phyloP scores from a whole-genome alignment of 2,888 invertebrate genomes.

The Drepanosiphum platanoidis region DNA sequence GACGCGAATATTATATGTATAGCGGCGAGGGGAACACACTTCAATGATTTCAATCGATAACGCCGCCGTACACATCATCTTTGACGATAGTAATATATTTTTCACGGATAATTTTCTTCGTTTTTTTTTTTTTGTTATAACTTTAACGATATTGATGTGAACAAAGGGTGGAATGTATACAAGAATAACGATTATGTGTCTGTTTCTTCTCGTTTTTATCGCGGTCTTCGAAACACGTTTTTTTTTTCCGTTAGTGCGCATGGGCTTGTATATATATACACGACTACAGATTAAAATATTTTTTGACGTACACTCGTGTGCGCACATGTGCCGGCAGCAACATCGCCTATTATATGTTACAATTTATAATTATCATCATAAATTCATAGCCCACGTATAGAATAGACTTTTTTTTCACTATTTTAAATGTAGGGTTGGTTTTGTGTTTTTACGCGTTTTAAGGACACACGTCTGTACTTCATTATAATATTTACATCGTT shows the following conservation, averaged over 20 bases:
- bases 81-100: not conserved
- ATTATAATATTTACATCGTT: constrained; percentile 9
- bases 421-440: constrained; percentile 12
- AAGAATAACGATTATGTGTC: not conserved
- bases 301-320: constrained; percentile 15
- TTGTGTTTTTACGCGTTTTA: not conserved
- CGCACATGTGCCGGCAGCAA: not conserved
- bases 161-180: not conserved
- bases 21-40: constrained; percentile 10
- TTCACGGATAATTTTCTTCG: not conserved
- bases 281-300: not conserved
- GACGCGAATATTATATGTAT: too few species aligned
- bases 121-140: not conserved
- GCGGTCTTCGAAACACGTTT: constrained; percentile 9
- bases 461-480: constrained; percentile 34
- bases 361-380: constrained; percentile 2
- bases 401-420: not conserved
- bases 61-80: not conserved
- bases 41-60: constrained; percentile 24
- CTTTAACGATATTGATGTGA: not conserved
- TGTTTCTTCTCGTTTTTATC: constrained; percentile 26
- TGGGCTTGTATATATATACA: not conserved
- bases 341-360: not conserved
- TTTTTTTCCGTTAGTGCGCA: constrained; percentile 9
- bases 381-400: too few species aligned